phyloP scores from a whole-genome alignment of 23 tunicate genomes.

The Trididemnum miniatum region DNA sequence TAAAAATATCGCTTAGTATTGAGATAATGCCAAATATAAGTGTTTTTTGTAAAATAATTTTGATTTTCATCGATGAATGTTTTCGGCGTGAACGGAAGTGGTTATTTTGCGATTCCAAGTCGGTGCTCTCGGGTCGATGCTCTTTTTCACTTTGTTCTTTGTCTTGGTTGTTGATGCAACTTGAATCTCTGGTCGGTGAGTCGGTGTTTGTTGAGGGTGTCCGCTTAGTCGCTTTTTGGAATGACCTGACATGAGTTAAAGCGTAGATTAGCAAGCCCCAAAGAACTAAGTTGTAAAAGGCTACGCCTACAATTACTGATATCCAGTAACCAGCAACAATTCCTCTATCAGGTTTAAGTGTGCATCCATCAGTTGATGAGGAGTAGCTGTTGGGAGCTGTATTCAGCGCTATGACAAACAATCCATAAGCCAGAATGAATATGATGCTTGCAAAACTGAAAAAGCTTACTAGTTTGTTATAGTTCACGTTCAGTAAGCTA shows the following conservation, averaged over 20 bases:
- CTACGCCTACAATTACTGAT: constrained; percentile 16
- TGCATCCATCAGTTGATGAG: constrained; percentile 21
- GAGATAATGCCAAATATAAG: neutral
- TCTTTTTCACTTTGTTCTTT: neutral
- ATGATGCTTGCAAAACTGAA: constrained; percentile 48
- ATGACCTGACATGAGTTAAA: neutral
- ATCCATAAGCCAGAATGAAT: constrained; percentile 10
- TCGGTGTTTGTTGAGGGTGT: neutral
- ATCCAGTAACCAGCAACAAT: neutral
- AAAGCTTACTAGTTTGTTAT: neutral
- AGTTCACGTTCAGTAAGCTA: constrained; percentile 33
- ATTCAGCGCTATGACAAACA: constrained; percentile 1
- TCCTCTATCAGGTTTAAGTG: neutral
- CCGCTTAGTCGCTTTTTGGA: neutral
- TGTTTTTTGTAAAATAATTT: constrained; percentile 1
- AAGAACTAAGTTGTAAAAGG: constrained; percentile 22
- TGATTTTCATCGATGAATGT: neutral
- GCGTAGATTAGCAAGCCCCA: constrained; percentile 47
- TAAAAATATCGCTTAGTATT: neutral
- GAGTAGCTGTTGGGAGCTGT: constrained; percentile 25
- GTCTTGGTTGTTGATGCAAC: neutral
- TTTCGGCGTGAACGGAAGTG: neutral
- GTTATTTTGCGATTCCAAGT: neutral
- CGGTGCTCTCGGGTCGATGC: neutral
- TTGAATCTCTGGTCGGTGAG: neutral